These are phyloP conservation scores for Allygus modestus DNA, from an alignment of 2,888 invertebrate genomes.

Conservation along the genomic window DNA sequence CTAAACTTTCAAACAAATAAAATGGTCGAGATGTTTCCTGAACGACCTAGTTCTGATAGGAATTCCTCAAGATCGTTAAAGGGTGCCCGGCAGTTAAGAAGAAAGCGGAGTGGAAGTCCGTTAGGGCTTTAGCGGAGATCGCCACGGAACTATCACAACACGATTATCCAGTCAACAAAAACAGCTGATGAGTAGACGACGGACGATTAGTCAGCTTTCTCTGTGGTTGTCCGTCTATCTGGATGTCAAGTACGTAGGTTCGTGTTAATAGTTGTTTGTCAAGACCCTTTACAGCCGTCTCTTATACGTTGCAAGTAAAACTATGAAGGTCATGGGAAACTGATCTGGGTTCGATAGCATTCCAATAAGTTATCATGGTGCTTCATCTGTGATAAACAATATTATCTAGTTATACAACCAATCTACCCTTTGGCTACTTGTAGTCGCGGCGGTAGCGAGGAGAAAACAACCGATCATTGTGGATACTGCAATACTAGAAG, in stretches of 20 bases:
- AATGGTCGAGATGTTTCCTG: background rate
- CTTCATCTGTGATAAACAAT: background rate
- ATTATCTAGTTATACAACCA: background rate
- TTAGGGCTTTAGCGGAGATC: conserved; percentile 13
- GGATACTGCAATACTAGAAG: background rate
- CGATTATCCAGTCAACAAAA: conserved; percentile 18
- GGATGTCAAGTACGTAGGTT: background rate
- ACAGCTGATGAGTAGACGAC: background rate
- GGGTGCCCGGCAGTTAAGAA: conserved; percentile 43
- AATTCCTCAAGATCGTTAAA: conserved; percentile 12
- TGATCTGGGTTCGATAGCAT: background rate
- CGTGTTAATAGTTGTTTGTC: background rate
- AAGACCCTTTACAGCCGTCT: background rate
- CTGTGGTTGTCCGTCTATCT: background rate
- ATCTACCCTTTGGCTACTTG: conserved; percentile 17
- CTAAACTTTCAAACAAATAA: background rate
- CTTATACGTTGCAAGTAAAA: background rate
- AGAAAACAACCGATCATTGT: background rate
- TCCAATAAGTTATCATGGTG: background rate
- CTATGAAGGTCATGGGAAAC: background rate
- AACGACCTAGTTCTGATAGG: background rate
- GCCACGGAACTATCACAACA: conserved; percentile 13
- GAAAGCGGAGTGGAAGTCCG: conserved; percentile 28
- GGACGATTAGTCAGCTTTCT: conserved; percentile 4
- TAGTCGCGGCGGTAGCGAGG: background rate